Conservation (phyloP, 2,888 invertebrate species). For the Stegana nigrithorax region DNA sequence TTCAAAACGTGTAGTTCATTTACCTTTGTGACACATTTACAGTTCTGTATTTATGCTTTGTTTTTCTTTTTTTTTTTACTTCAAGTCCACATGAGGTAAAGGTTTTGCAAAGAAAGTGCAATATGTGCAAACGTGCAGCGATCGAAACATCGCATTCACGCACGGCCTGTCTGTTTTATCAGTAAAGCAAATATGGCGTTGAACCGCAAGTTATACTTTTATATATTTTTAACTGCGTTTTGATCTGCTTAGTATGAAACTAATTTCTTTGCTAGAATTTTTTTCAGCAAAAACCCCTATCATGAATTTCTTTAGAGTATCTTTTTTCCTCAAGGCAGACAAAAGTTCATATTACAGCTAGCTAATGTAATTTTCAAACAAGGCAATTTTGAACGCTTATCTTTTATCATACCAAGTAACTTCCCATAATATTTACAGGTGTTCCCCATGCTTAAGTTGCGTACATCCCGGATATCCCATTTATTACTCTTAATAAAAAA, state of each 20-base stretch:
- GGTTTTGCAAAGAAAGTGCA: background rate
- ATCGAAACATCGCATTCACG: background rate
- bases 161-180: background rate
- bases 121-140: background rate
- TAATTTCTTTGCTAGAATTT: too few species aligned
- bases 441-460: too few species aligned
- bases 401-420: too few species aligned
- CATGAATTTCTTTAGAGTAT: too few species aligned
- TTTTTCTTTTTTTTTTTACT: too few species aligned
- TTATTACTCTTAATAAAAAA: too few species aligned
- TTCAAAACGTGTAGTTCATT: background rate
- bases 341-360: too few species aligned
- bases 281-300: too few species aligned
- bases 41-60: too few species aligned
- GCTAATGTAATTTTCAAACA: background rate
- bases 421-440: too few species aligned
- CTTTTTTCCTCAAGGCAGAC: background rate
- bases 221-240: background rate
- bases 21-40: conserved; percentile 7
- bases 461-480: too few species aligned
- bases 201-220: background rate
- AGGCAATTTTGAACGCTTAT: too few species aligned
- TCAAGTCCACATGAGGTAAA: background rate
- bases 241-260: background rate
- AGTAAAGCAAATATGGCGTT: background rate